Percentiles rank a stretch among this genome's conserved stretches.
These are phyloP conservation scores for Phenacoccus solenopsis DNA, from an alignment of 1,140 invertebrate genomes.

Conservation along the genomic window DNA sequence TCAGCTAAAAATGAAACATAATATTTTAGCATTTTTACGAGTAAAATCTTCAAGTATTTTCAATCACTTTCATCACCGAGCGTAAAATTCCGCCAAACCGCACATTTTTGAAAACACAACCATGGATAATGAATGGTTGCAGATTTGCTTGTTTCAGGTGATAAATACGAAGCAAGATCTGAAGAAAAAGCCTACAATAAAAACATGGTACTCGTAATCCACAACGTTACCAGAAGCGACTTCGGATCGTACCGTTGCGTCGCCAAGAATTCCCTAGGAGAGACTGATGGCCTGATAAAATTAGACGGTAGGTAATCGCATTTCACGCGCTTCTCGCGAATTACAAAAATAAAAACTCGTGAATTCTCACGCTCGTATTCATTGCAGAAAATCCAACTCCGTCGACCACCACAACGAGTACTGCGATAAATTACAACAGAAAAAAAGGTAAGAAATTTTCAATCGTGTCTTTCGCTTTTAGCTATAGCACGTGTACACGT, in stretches of 20 bases:
- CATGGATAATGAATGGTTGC: conserved; percentile 20
- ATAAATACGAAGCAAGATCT: conserved; percentile 69
- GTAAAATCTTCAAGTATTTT: no score
- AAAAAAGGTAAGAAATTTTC: conserved; percentile 3
- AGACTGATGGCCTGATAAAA: conserved; percentile 82
- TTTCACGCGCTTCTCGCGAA: no score
- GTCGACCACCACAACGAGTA: neutral
- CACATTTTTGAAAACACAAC: no score
- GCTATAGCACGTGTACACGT: no score
- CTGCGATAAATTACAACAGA: neutral
- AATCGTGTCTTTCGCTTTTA: no score
- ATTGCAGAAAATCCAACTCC: conserved; percentile 11
- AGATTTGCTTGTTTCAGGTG: conserved; percentile 44
- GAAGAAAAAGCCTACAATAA: conserved; percentile 71
- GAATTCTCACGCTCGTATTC: no score
- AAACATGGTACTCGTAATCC: conserved; percentile 78
- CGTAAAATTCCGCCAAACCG: no score
- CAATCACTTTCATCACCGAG: no score
- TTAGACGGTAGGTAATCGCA: conserved; percentile 62
- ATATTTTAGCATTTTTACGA: no score
- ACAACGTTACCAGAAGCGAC: conserved; percentile 58
- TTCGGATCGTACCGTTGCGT: conserved; percentile 85
- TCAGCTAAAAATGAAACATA: no score
- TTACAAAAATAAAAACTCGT: no score
- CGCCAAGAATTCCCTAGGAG: conserved; percentile 85